Evolutionary conservation across 64 coral and sea anemone species (phyloP).

Genomic region (Hydrozoanthus tunicans): DNA sequence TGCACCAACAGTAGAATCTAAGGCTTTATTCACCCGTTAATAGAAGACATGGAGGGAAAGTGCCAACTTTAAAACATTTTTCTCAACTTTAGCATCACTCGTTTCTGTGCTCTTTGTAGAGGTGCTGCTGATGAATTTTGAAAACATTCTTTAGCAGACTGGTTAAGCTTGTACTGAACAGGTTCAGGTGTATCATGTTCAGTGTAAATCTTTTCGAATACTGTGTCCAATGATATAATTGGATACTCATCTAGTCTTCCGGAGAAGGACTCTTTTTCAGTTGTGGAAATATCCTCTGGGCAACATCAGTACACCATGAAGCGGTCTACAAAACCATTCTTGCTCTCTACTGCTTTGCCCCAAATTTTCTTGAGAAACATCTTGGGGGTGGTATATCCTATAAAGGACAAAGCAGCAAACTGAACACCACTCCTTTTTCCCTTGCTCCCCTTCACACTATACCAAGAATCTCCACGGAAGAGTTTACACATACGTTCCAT

Average conservation of each 20-base stretch:
- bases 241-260: slow-evolving; percentile 24
- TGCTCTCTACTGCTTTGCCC: slow-evolving; percentile 21
- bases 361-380: slow-evolving; percentile 41
- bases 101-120: neutral
- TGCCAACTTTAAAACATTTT: slow-evolving; percentile 35
- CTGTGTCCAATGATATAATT: slow-evolving; percentile 34
- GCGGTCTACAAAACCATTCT: slow-evolving; percentile 54
- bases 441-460: slow-evolving; percentile 57
- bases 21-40: slow-evolving; percentile 30
- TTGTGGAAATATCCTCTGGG: neutral
- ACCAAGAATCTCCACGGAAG: slow-evolving; percentile 45
- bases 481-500: slow-evolving; percentile 62
- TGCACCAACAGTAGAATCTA: slow-evolving; percentile 35
- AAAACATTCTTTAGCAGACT: neutral
- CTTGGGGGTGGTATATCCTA: slow-evolving; percentile 35
- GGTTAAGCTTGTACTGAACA: slow-evolving; percentile 36
- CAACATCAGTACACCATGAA: slow-evolving; percentile 33
- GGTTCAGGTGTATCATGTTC: slow-evolving; percentile 37
- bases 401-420: slow-evolving; percentile 12
- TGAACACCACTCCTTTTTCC: slow-evolving; percentile 35
- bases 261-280: slow-evolving; percentile 18
- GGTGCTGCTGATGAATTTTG: neutral
- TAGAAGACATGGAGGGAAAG: neutral
- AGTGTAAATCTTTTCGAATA: slow-evolving; percentile 52
- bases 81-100: slow-evolving; percentile 42